Base-by-base conservation (phyloP, 2,797 vertebrate genomes). In the Arctocebus calabarensis region DNA sequence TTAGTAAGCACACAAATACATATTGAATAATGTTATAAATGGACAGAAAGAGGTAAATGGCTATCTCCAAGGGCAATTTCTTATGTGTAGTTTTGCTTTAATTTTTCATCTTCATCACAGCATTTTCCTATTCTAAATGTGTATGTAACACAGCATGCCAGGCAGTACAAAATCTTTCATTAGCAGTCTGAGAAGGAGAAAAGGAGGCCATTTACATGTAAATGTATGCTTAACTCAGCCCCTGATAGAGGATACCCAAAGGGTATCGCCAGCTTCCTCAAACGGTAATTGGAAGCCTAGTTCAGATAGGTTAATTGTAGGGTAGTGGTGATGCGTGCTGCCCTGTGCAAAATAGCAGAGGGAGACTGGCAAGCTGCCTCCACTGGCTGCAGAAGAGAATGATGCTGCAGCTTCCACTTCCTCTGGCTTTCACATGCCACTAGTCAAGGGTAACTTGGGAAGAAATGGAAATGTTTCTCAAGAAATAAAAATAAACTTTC, bases 141-240 rank as follows among this genome's bases (percentile, higher is more conserved):
- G 43, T 96, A 34, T 61, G 55, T 61, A 90, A 73, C 84, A 90
- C 64, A 74, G 84, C 52, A 55, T 29, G 52, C 83, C 55, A 82
- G 10, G 64, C 88, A 43, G 78, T 73, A 27, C 10, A 16, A 70
- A 91, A 61, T 96, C 92, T 97, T 96, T 95, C 91, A 97, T 96
- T 97, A 97, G 92, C 32, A 27, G 94, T 0, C 88, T 59, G 68
- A 91, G 92, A 70, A 87, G 71, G 71, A 94, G 90, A 90, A 92
- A 62, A 90, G 52, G 61, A 95, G 93, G 84, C 84, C 10, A 96
- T 98, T 98, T 98, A 74, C 74, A 95, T 97, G 68, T 91, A 97
- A 98, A 97, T 97, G 78, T 91, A 73, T 74, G 83, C 94, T 95
- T 97, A 97, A 97, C 86, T 97, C 94, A 94, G 79, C 78, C 94